phyloP scores from a whole-genome alignment of 2,113 vertebrate species.

The Cephalopterus ornatus region DNA sequence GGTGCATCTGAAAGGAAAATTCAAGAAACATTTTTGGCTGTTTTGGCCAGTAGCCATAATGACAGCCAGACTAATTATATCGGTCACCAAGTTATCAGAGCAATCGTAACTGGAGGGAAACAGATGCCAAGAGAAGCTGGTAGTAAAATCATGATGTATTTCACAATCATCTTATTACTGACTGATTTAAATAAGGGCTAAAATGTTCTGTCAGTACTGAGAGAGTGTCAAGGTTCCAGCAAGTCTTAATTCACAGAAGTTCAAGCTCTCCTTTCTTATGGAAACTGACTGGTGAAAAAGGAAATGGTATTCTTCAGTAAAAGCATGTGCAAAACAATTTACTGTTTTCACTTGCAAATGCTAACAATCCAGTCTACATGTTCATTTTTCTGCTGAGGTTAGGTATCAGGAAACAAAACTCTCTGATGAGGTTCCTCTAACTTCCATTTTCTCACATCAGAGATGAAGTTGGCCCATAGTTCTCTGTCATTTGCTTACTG shows the following conservation, averaged over 20 bases:
- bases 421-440: not conserved
- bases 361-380: not conserved
- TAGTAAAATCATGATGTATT: constrained; percentile 59
- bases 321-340: not conserved
- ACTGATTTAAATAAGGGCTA: constrained; percentile 30
- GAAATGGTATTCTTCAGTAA: not conserved
- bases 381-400: not conserved
- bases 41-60: constrained; percentile 40
- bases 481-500: not conserved
- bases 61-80: constrained; percentile 45
- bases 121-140: constrained; percentile 29
- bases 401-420: not conserved
- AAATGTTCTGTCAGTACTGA: constrained; percentile 1
- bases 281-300: not conserved
- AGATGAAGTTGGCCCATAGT: not conserved
- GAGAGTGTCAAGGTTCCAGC: constrained; percentile 2
- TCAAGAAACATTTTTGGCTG: not conserved
- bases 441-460: not conserved
- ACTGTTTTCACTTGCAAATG: not conserved
- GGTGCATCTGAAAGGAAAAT: not conserved
- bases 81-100: constrained; percentile 32
- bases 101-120: constrained; percentile 45
- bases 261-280: not conserved
- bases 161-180: constrained; percentile 50
- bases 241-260: not conserved